Base-by-base conservation (phyloP, 1,140 invertebrate genomes). In the Heliconius himera region DNA sequence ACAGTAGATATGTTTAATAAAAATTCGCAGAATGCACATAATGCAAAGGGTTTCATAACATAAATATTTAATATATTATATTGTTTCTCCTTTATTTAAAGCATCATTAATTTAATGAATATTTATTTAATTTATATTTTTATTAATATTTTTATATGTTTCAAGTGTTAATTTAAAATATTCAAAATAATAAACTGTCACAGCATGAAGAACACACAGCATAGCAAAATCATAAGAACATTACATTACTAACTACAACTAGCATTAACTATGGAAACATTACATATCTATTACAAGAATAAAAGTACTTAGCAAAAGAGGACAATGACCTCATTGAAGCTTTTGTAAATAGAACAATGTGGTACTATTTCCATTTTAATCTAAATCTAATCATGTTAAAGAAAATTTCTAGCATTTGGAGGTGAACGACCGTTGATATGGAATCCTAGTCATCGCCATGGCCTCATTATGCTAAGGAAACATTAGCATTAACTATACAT, bases 251-350 rank as follows among this genome's bases (percentile, higher is more conserved):
- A 75, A 56, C 22, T 70, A 79, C 70, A 51, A 38, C 70, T 26
- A 76, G 18, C 33, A 71, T 60, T 41, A 79, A 4, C 18, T 75
- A 70, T 22, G 16, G 29, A 74, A 22, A 75, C 41, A 38, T 33
- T 56, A 71, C 18, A 66, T 66, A 26, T 66, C 60, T 66, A 29
- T 66, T 22, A 66, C 26, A 66, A 84, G 72, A 82, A 76, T 82
- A 73, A 66, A 66, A 54, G 66, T 33, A 81, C 26, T 56, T 71
- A 80, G 54, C 70, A 84, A 86, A 87, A 86, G 81, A 85, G 88
- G 88, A 85, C 89, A 92, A 85, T 89, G 88, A 90, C 88, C 90
- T 82, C 80, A 79, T 86, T 84, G 73, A 74, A 85, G 83, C 83
- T 84, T 82, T 86, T 84, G 84, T 88, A 86, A 89, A 90, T 87